Percentiles rank a stretch among this genome's conserved stretches.
Conservation (phyloP, 2,888 invertebrate genomes). For the Apodemia hepburni region DNA sequence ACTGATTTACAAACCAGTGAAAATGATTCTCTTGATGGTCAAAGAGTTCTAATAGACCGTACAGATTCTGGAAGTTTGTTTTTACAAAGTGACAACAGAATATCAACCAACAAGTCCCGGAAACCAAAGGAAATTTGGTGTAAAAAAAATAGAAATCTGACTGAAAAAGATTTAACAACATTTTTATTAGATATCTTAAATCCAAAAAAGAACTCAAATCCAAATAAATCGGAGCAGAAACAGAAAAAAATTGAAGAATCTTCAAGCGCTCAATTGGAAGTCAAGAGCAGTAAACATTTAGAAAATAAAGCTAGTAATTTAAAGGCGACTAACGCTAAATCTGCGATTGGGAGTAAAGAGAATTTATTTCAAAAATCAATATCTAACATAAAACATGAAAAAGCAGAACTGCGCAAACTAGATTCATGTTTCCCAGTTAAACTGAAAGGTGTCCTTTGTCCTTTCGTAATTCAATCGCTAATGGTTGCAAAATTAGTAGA, state of each 20-base stretch:
- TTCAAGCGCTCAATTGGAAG: too few species aligned
- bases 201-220: neutral
- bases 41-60: slow-evolving; percentile 20
- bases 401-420: slow-evolving; percentile 11
- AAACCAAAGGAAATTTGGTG: neutral
- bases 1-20: slow-evolving; percentile 22
- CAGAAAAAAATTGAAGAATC: too few species aligned
- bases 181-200: neutral
- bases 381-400: neutral
- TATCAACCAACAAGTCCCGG: neutral
- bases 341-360: neutral
- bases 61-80: neutral
- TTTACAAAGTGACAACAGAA: neutral
- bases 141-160: neutral
- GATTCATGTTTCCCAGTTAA: slow-evolving; percentile 37
- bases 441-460: slow-evolving; percentile 34
- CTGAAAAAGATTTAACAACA: neutral
- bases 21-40: neutral
- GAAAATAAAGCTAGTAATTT: neutral
- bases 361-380: neutral
- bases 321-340: neutral
- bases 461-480: slow-evolving; percentile 36
- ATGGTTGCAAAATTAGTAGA: slow-evolving; percentile 44
- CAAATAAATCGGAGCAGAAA: neutral
- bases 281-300: neutral